Base-by-base conservation (phyloP, 2,888 invertebrate species). In the Oasisia sp. region DNA sequence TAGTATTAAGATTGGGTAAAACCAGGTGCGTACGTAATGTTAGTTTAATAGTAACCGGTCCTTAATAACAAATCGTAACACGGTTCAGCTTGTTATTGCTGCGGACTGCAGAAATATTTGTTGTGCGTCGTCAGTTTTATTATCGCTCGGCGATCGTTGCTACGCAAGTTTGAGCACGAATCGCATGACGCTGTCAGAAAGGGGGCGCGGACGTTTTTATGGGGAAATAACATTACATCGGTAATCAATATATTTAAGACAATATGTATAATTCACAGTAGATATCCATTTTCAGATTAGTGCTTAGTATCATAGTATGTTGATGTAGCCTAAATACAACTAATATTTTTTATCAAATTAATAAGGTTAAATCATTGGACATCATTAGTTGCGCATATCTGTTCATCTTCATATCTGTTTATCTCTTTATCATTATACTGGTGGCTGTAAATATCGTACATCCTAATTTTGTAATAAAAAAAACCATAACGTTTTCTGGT, bases 101-200 rank as follows among this genome's bases (percentile, higher is more conserved):
- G 27, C 7, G 74, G 74, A 19, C 19, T 74, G 74, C n/a, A 27
- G 74, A 74, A 27, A 7, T n/a, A 74, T 27, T 74, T 74, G 74
- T 74, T 74, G 74, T n/a, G 74, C 74, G 74, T 74, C 74, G 74
- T 27, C 74, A n/a, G 19, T 74, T 74, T 74, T n/a, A 74, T 74
- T 74, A 74, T 74, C 74, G 74, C 74, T 74, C 74, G 74, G 74
- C 74, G 74, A 74, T 74, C 74, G 74, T 74, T 74, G 27, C 74
- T 74, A 74, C 74, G 74, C 74, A 74, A 74, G 74, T 74, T 74
- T 74, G 74, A 74, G 74, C 74, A 74, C 74, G 74, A 74, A 74
- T 74, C 74, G 74, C 14, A 19, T 3, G 74, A 74, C 74, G 74
- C 74, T 74, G 74, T 74, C 74, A 74, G n/a, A 74, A 74, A 74